Conservation (phyloP, 2,113 vertebrate genomes). For the Caranx melampygus region DNA sequence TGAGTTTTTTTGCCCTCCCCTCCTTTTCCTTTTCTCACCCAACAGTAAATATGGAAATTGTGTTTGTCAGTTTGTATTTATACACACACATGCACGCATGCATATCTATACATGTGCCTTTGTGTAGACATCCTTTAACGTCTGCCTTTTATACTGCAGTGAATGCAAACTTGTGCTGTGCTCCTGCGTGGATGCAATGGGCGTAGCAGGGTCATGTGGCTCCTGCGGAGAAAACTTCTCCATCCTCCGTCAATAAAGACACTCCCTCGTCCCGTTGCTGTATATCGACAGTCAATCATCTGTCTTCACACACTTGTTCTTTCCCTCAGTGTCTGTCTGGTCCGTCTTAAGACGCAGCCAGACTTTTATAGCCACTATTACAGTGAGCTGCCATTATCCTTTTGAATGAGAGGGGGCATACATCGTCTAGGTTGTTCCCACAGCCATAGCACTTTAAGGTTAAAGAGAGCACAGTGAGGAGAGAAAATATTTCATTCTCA, state of each 20-base stretch:
- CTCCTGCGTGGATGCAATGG: conserved; percentile 41
- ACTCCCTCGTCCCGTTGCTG: conserved; percentile 57
- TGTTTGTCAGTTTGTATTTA: conserved; percentile 89
- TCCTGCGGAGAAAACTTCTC: conserved; percentile 56
- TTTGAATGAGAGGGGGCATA: conserved; percentile 45
- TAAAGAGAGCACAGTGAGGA: conserved; percentile 38
- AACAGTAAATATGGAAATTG: conserved; percentile 97
- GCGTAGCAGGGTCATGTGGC: conserved; percentile 46
- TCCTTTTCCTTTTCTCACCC: conserved; percentile 83
- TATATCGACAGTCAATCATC: conserved; percentile 68
- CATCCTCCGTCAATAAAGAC: conserved; percentile 64
- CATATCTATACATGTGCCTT: conserved; percentile 67
- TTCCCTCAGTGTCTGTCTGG: conserved; percentile 48
- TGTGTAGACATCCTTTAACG: conserved; percentile 73
- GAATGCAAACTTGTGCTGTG: conserved; percentile 56
- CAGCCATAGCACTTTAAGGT: conserved; percentile 48
- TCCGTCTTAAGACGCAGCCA: conserved; percentile 51
- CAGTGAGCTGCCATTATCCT: conserved; percentile 57
- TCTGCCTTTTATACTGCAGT: conserved; percentile 62
- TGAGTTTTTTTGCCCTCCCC: conserved; percentile 86
- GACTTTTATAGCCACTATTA: conserved; percentile 64
- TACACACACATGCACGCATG: conserved; percentile 54
- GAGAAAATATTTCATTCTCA: conserved; percentile 43
- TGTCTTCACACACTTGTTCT: conserved; percentile 51
- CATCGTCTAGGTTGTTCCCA: conserved; percentile 41